Evolutionary conservation across 2,113 vertebrate genomes (phyloP), one percentile per base, ranked within the genome.

Genomic region (Mesocricetus auratus): DNA sequence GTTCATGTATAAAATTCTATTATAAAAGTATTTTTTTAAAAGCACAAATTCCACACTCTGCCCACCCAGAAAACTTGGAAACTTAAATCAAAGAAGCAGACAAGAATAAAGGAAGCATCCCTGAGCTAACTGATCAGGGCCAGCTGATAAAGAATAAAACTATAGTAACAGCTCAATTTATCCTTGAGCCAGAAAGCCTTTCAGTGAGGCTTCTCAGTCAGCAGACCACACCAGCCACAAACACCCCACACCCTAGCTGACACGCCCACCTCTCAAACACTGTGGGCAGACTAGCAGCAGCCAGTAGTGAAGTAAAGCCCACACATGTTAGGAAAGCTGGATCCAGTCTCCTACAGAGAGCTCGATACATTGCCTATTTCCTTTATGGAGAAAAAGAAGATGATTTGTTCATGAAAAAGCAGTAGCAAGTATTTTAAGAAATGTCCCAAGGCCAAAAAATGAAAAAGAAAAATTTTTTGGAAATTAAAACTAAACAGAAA

Each of bases 401-500:
- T 50, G 3, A 6, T n/a, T n/a, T n/a, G n/a, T n/a, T n/a, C n/a
- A n/a, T n/a, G n/a, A n/a, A n/a, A n/a, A n/a, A n/a, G n/a, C n/a
- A n/a, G n/a, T n/a, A n/a, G n/a, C n/a, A 0, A 68, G 68, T 56
- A 24, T 60, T 69, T 94, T n/a, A 82, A 96, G 42, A 50, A 86
- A 58, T 42, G 71, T 2, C 64, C 42, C 89, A 86, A 91, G 15
- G 62, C 50, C 19, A 73, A 62, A 7, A 62, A 60, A 82, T n/a
- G n/a, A n/a, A 10, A 13, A 90, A 92, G 50, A 75, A 77, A 86
- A 81, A 89, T 5, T 7, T 92, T 45, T 93, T 94, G 7, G 24
- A 93, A 92, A 73, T 73, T 53, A 94, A 93, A 95, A 73, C 83
- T 58, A 95, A 73, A 64, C 29, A 82, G 64, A 71, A 3, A 77